Evolutionary conservation across 2,797 vertebrate species (phyloP).

Genomic region (Hippocampus kuda): DNA sequence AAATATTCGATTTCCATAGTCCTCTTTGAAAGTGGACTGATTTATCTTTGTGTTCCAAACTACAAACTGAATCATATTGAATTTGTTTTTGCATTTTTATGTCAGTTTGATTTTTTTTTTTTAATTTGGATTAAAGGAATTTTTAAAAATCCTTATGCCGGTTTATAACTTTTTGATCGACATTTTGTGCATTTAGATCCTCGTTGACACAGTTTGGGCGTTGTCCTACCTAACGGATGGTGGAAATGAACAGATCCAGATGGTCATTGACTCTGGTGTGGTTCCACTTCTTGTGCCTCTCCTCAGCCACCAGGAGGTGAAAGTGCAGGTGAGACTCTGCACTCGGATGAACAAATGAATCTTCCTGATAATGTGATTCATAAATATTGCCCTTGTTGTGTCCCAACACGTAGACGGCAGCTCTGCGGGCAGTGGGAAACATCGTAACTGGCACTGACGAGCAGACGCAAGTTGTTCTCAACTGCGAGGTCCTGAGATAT

Average conservation of each 20-base stretch:
- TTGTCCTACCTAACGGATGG: slow-evolving; percentile 97
- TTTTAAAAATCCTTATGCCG: no score
- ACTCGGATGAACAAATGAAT: not conserved
- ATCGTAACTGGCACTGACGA: slow-evolving; percentile 98
- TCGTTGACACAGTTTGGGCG: slow-evolving; percentile 99
- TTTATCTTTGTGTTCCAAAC: no score
- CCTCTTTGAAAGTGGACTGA: no score
- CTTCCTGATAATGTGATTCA: not conserved
- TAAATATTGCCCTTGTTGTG: slow-evolving; percentile 2
- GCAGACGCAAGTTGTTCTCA: slow-evolving; percentile 97
- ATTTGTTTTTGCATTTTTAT: no score
- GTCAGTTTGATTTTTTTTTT: no score
- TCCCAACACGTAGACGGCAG: slow-evolving; percentile 76
- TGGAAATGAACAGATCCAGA: slow-evolving; percentile 98
- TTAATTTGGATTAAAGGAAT: no score
- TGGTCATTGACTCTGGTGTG: slow-evolving; percentile 98
- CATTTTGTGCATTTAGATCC: slow-evolving; percentile 70
- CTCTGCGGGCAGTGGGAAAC: slow-evolving; percentile 95
- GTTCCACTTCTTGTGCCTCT: slow-evolving; percentile 96
- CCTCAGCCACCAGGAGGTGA: slow-evolving; percentile 97
- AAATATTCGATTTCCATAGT: no score
- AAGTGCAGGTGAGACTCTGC: slow-evolving; percentile 84
- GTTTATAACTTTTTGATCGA: not conserved
- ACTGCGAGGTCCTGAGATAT: slow-evolving; percentile 94
- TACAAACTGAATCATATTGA: no score